Evolutionary conservation across 2,113 vertebrate species (phyloP).

Genomic region (Plecturocebus donacophilus): DNA sequence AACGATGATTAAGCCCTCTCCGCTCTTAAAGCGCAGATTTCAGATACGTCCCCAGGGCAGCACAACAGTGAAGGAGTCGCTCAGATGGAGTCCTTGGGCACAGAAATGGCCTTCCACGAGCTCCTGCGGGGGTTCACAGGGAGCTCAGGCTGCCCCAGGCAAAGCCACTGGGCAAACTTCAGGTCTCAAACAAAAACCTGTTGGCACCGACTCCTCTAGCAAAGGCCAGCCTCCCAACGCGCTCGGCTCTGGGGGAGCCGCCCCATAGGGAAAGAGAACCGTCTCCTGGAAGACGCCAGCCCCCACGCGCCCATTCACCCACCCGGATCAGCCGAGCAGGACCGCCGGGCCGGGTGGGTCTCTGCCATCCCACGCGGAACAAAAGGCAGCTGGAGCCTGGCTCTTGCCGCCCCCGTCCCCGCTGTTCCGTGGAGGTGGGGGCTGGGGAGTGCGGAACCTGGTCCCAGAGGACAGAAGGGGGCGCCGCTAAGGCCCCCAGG

Average conservation of each 20-base stretch:
- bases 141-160: neutral
- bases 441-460: neutral
- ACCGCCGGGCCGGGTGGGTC: slow-evolving; percentile 59
- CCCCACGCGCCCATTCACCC: slow-evolving; percentile 7
- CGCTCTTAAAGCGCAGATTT: neutral
- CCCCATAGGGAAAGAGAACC: neutral
- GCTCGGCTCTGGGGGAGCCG: neutral
- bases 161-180: slow-evolving; percentile 57
- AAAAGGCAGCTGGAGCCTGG: slow-evolving; percentile 75
- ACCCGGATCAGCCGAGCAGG: neutral
- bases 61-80: neutral
- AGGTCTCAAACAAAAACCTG: slow-evolving; percentile 71
- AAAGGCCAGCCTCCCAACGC: slow-evolving; percentile 37
- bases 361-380: slow-evolving; percentile 73
- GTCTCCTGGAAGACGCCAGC: neutral
- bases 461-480: neutral
- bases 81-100: neutral
- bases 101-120: neutral
- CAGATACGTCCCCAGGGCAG: neutral
- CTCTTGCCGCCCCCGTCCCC: slow-evolving; percentile 68
- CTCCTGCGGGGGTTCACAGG: neutral
- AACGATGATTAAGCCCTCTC: neutral
- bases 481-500: neutral
- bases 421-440: slow-evolving; percentile 36
- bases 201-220: slow-evolving; percentile 51